Base-by-base conservation (phyloP, 2,888 invertebrate species). In the Stratiomys singularior region DNA sequence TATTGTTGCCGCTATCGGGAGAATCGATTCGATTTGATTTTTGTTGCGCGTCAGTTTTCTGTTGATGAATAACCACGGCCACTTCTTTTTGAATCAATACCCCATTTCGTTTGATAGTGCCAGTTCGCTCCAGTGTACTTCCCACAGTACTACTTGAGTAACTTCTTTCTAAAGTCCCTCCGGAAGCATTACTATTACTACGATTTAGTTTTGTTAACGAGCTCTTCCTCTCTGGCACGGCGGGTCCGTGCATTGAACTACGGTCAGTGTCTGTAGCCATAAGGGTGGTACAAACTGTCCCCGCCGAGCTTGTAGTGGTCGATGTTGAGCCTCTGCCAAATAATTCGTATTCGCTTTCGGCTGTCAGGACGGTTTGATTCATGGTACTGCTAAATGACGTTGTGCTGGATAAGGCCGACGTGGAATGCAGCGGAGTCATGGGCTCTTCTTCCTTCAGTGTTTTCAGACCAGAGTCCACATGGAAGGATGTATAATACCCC, bases 401-500 rank as follows among this genome's bases (percentile, higher is more conserved):
- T 11, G 91, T 92, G 76, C 86, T 85, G 1, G 85, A 85, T 81
- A 93, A 89, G 64, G 93, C 91, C 66, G 90, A 91, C 64, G 92
- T 92, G 13, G 91, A 91, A 84, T 93, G 93, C 84, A 94, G 85
- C 0, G 94, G 93, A 27, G 92, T 93, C 80, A 91, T 90, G 0
- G 93, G 93, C 80, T 92, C 90, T 82, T 93, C 93, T 86, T 96
- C 95, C 84, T 94, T 93, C 15, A 95, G 88, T 0, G 95, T 94
- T 84, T 94, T 94, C 80, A 98, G 87, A 0, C 98, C 98, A 77
- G 96, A 96, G 87, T 98, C 98, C 90, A 96, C 93, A 87, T 98
- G 97, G 89, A 98, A 98, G 23, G 97, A 97, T 0, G 98, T 98
- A 86, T 97, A 98, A 86, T 98, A 98, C 7, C 98, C 98, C 88